Evolutionary conservation across 2,888 invertebrate genomes (phyloP).

Genomic region (Andrena bucephala): DNA sequence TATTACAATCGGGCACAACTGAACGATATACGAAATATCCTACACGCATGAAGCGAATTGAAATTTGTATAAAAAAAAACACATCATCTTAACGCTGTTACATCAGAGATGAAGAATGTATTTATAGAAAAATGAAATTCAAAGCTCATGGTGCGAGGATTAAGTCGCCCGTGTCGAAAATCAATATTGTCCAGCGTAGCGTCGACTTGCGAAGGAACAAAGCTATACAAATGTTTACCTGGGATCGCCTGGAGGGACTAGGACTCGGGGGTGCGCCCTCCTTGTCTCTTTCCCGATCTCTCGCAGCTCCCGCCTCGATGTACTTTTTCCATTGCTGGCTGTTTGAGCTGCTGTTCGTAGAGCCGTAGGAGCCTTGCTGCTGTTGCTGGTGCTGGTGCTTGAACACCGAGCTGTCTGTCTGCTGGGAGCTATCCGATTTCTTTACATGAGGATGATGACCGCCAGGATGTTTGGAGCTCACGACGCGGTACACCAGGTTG

Average conservation of each 20-base stretch:
- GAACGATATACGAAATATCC: too few species aligned
- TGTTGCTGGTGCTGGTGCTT: conserved; percentile 81
- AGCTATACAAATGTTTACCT: conserved; percentile 71
- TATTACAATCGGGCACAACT: too few species aligned
- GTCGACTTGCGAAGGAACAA: neutral
- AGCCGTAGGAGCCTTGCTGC: conserved; percentile 71
- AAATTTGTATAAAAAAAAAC: neutral
- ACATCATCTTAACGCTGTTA: too few species aligned
- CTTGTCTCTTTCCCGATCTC: conserved; percentile 82
- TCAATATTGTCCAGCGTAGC: conserved; percentile 25
- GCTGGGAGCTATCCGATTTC: conserved; percentile 86
- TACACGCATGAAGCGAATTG: neutral
- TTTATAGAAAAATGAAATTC: neutral
- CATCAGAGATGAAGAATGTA: neutral
- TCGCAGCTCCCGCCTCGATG: conserved; percentile 84
- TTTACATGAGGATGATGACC: conserved; percentile 81
- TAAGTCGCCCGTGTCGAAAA: conserved; percentile 7
- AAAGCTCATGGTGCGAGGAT: neutral
- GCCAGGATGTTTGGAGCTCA: conserved; percentile 80
- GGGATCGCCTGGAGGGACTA: conserved; percentile 83
- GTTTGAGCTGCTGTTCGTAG: conserved; percentile 80
- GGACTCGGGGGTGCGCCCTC: conserved; percentile 82
- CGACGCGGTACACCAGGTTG: conserved; percentile 82
- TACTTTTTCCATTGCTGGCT: conserved; percentile 86
- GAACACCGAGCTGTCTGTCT: conserved; percentile 86